These are phyloP conservation scores for Lepidocyrtinus sp. DNA, from an alignment of 2,888 invertebrate species.

Conservation along the genomic window DNA sequence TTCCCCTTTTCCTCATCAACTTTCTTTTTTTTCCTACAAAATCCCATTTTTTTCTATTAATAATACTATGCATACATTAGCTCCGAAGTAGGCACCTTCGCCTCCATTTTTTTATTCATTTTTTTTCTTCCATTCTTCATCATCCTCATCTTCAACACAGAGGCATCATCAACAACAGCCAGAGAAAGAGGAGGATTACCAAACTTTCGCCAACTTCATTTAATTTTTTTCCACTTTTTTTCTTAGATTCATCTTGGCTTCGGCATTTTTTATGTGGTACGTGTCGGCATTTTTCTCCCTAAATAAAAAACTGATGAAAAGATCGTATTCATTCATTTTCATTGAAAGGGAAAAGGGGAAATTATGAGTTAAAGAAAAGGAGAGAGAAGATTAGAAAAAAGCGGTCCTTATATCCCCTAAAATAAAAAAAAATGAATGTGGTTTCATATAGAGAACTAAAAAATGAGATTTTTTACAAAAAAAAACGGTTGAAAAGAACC, in stretches of 20 bases:
- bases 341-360: slow-evolving; percentile 12
- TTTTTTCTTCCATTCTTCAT: not conserved
- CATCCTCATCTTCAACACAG: slow-evolving; percentile 9
- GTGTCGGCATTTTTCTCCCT: not conserved
- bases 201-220: slow-evolving; percentile 10
- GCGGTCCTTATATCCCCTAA: not conserved
- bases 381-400: slow-evolving; percentile 4
- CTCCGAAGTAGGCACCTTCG: slow-evolving; percentile 8
- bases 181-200: slow-evolving; percentile 21
- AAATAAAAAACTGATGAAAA: slow-evolving; percentile 33
- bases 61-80: slow-evolving; percentile 34
- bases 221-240: not conserved
- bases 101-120: not conserved
- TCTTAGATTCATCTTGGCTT: not conserved
- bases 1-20: slow-evolving; percentile 4
- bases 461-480: slow-evolving; percentile 3
- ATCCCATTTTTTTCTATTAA: slow-evolving; percentile 22
- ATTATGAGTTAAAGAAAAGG: slow-evolving; percentile 5
- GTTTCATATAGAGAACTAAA: slow-evolving; percentile 22
- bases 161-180: slow-evolving; percentile 17
- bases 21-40: slow-evolving; percentile 10
- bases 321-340: slow-evolving; percentile 37
- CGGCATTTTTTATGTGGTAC: slow-evolving; percentile 1
- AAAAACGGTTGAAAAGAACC: slow-evolving; percentile 15
- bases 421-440: slow-evolving; percentile 4